phyloP scores from a whole-genome alignment of 23 tunicate genomes.

The Ciona savignyi region DNA sequence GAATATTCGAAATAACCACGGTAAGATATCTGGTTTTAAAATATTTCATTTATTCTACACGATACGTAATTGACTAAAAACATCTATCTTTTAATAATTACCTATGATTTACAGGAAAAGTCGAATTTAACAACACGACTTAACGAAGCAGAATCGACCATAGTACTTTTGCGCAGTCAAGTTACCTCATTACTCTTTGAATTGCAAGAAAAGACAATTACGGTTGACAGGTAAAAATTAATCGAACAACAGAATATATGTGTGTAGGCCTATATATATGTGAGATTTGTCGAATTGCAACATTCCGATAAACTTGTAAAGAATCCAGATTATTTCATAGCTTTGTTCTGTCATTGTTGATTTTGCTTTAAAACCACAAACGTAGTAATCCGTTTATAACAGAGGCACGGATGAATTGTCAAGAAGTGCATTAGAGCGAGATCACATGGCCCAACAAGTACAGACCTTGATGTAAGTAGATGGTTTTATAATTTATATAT shows the following conservation, averaged over 20 bases:
- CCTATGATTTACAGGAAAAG: constrained; percentile 53
- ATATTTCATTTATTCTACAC: too few relatives aligned
- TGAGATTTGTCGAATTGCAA: too few relatives aligned
- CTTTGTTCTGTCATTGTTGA: too few relatives aligned
- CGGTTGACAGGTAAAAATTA: not conserved
- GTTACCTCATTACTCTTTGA: constrained; percentile 34
- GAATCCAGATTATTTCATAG: too few relatives aligned
- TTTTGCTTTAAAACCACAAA: too few relatives aligned
- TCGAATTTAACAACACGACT: constrained; percentile 28
- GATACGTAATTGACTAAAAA: too few relatives aligned
- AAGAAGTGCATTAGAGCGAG: constrained; percentile 16
- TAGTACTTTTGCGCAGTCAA: constrained; percentile 31
- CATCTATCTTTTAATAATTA: too few relatives aligned
- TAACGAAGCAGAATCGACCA: constrained; percentile 61
- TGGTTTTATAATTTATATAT: too few relatives aligned
- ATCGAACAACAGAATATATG: too few relatives aligned
- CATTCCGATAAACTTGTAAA: too few relatives aligned
- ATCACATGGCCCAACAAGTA: constrained; percentile 44
- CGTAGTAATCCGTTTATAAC: not conserved
- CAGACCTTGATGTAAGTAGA: constrained; percentile 30
- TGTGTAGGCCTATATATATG: too few relatives aligned
- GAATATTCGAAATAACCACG: constrained; percentile 26
- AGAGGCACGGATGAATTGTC: constrained; percentile 30
- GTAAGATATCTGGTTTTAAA: constrained; percentile 48
- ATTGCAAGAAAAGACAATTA: constrained; percentile 47